Conservation (phyloP, 2,888 invertebrate genomes). For the Stenichneumon culpator region DNA sequence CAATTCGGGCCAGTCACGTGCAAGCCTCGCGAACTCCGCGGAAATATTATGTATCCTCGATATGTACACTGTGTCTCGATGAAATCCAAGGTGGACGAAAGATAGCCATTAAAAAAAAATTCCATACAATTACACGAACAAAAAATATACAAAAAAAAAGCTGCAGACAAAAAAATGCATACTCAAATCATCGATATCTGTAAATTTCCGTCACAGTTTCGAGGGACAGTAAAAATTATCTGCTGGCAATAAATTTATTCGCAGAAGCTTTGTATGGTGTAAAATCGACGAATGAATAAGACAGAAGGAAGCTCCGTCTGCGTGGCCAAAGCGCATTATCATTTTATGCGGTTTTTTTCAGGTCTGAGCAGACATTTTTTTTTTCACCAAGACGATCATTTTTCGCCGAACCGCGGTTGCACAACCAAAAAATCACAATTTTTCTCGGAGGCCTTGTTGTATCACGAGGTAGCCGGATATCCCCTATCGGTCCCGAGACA, state of each 20-base stretch:
- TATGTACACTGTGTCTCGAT: background rate
- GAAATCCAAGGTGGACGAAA: background rate
- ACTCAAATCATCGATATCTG: background rate
- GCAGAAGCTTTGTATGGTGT: no score
- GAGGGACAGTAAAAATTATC: no score
- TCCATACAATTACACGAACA: background rate
- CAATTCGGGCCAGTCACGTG: slow-evolving; percentile 82
- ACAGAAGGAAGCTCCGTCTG: no score
- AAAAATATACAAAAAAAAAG: background rate
- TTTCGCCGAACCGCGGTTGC: no score
- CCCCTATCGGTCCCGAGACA: background rate
- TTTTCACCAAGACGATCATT: no score
- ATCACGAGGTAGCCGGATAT: background rate
- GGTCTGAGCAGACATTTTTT: no score
- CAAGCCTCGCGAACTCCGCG: slow-evolving; percentile 64
- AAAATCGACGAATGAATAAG: no score
- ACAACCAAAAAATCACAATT: background rate
- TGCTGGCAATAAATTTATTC: no score
- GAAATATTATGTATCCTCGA: slow-evolving; percentile 23
- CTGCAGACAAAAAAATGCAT: background rate
- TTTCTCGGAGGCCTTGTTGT: background rate
- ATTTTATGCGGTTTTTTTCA: no score
- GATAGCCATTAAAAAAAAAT: background rate
- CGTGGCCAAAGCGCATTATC: no score
- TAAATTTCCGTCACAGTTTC: background rate